A percentile compares a stretch with the other conserved stretches of the same genome.
Evolutionary conservation across 2,113 vertebrate species (phyloP).

Genomic region (Coreoperca whiteheadi): DNA sequence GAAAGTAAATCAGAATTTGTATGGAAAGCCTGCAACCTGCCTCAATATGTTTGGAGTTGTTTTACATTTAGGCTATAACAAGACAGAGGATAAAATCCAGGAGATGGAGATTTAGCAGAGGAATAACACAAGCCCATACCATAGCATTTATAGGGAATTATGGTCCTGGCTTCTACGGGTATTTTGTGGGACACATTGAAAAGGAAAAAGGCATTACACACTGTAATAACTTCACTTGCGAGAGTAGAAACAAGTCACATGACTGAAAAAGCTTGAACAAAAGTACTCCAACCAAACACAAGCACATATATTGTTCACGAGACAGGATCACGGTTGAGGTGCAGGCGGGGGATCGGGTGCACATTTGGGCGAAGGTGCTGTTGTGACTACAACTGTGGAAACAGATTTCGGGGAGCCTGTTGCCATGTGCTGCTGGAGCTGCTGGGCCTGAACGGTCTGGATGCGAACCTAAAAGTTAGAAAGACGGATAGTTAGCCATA

Average conservation of each 20-base stretch:
- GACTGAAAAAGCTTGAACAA: neutral
- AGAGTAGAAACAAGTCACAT: neutral
- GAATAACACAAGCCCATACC: neutral
- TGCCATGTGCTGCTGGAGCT: constrained; percentile 92
- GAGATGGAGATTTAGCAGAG: neutral
- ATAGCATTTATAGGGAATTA: neutral
- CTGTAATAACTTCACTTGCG: neutral
- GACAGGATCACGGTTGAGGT: constrained; percentile 62
- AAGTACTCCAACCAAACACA: neutral
- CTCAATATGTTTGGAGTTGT: neutral
- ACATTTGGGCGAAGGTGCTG: constrained; percentile 91
- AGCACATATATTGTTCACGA: neutral
- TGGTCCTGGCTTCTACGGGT: neutral
- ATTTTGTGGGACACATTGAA: neutral
- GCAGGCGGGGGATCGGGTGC: constrained; percentile 87
- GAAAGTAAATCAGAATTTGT: neutral
- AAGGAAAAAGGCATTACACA: neutral
- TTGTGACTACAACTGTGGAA: constrained; percentile 96
- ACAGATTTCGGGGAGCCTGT: constrained; percentile 90
- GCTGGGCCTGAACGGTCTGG: constrained; percentile 93
- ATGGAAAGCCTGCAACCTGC: neutral
- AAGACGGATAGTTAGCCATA: neutral
- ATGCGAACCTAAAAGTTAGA: constrained; percentile 89
- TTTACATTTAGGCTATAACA: neutral
- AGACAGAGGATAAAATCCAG: neutral